Evolutionary conservation across 23 tunicate species (phyloP), one percentile per base, ranked within the genome.

Genomic region (Phallusia fumigata): DNA sequence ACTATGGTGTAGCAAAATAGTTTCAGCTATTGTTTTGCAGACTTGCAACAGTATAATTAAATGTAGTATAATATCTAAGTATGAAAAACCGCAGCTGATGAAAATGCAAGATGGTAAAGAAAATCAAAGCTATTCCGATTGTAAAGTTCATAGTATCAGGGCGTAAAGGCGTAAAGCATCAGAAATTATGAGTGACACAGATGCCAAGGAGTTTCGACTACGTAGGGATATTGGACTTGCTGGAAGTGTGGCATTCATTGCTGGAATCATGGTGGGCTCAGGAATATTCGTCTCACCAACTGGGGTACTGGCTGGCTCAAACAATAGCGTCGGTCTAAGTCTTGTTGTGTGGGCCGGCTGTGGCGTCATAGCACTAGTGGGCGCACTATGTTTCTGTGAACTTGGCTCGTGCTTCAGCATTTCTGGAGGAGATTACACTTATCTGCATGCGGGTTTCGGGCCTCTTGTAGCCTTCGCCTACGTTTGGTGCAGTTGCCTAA

Each of bases 301-400:
- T 30, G 88, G 85, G 32, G 88, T 84, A 12, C 32, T 89, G 19
- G 77, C 32, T 16, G 72, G 74, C 35, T 47, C 81, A 12, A 78
- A 89, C 64, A 84, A 84, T 0, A 89, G 94, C 64, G 77, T 84
- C 22, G 94, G 94, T 6, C 33, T 89, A 47, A 80, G 86, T 32
- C 73, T 89, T 35, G 35, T 89, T n/a, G 34, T 89, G 49, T 89
- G 94, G 94, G 33, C 73, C 0, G 88, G 81, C 30, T 84, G 88
- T 64, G 82, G 94, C 64, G 15, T 80, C 18, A 75, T 84, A 12
- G 75, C 88, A 3, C 30, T 53, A 31, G 31, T 86, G 30, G 73
- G 88, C 12, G 82, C 89, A 15, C 74, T 89, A 52, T 89, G 94
- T 36, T 89, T 79, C 58, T 88, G 89, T 33, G 94, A 89, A 74